Evolutionary conservation across 2,888 invertebrate species (phyloP).

Genomic region (Gastrophysa polygoni): DNA sequence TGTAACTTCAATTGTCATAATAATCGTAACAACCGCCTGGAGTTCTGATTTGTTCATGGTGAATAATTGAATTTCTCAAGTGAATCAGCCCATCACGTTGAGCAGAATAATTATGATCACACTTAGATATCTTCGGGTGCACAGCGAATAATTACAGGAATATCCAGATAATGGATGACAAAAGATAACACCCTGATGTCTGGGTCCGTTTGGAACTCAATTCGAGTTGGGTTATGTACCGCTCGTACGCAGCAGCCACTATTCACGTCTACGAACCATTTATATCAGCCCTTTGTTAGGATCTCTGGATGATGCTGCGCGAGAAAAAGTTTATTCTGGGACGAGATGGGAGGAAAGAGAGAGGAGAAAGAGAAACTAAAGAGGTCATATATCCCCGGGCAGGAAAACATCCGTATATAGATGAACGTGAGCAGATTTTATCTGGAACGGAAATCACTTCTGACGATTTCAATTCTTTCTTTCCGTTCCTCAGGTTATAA

Average conservation of each 20-base stretch:
- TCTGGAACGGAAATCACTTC: background rate
- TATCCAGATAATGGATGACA: slow-evolving; percentile 3
- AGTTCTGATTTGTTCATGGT: no score
- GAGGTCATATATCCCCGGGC: background rate
- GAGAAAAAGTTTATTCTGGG: background rate
- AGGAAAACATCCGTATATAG: background rate
- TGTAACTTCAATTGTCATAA: no score
- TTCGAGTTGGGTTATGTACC: background rate
- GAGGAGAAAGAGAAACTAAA: background rate
- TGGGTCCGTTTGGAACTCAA: background rate
- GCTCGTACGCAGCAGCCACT: background rate
- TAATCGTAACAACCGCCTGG: no score
- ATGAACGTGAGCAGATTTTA: background rate
- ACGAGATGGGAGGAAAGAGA: background rate
- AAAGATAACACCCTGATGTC: background rate
- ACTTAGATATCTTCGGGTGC: no score
- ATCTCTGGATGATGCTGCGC: slow-evolving; percentile 11
- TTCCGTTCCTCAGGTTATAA: no score
- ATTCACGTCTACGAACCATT: slow-evolving; percentile 1
- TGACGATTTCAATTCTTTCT: no score
- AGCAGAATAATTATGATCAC: no score
- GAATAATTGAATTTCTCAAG: no score
- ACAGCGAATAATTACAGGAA: no score
- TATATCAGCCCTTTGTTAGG: slow-evolving; percentile 11
- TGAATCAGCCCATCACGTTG: no score